Evolutionary conservation across 2,888 invertebrate genomes (phyloP), one percentile per base, ranked within the genome.

Genomic region (Leptopterna dolabrata): DNA sequence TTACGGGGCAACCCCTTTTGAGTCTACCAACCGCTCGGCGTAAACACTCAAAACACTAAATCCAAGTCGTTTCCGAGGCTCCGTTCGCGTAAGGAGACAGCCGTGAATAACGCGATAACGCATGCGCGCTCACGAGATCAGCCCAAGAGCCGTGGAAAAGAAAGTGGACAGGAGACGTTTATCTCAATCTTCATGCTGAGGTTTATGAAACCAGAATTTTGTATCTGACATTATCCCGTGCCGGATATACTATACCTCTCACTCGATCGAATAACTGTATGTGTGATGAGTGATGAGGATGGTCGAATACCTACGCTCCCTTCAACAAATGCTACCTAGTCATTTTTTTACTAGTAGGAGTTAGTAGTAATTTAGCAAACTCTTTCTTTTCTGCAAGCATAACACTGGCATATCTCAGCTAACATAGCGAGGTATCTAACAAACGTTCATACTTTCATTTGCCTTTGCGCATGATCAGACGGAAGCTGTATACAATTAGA

Each of bases 31-130:
- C 76, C 30, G 19, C 41, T 76, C 76, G 36, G 76, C 36, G 41
- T 76, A 76, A 78, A 78, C 78, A 45, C 78, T 78, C 78, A 41
- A 78, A 78, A 78, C 78, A 78, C 78, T 78, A 78, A 78, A 78
- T 78, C 78, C 78, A 45, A 78, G 45, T 41, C 45, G 45, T 45
- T 41, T 63, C 24, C 24, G 1, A 63, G 63, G 7, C 43, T 36
- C 45, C 45, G 24, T 78, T 41, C 41, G 30, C 73, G 73, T 30
- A 30, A 45, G 27, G 41, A 45, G 78, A 78, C 78, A 78, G 78
- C 78, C 78, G 78, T 45, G 78, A 63, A 63, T 63, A 63, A 63
- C 24, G 63, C 63, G 63, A 63, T 63, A 63, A 63, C 63, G 63
- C 63, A 63, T 63, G 63, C 63, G 24, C 63, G 24, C 63, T 63